Conservation (phyloP, 2,113 vertebrate species). For the Typhlomys cinereus region DNA sequence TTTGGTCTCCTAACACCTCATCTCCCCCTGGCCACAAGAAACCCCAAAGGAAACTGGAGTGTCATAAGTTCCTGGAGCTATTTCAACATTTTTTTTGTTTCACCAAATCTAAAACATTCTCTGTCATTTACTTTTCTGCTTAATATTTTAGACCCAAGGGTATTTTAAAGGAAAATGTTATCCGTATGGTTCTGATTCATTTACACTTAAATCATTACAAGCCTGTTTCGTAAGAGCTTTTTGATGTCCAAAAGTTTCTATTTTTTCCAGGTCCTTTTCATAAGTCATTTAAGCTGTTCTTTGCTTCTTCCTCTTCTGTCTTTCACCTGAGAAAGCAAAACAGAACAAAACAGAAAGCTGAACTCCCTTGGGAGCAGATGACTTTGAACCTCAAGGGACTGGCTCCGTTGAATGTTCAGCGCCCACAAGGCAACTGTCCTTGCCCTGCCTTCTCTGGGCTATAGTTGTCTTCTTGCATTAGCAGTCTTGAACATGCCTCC, state of each 20-base stretch:
- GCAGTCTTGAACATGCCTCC: not conserved
- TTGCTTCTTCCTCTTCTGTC: constrained; percentile 34
- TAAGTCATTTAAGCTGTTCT: constrained; percentile 70
- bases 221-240: constrained; percentile 77
- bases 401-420: not conserved
- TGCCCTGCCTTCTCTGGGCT: not conserved
- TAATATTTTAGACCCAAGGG: constrained; percentile 69
- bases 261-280: constrained; percentile 63
- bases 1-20: too few relatives aligned
- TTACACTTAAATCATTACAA: constrained; percentile 80
- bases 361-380: constrained; percentile 30
- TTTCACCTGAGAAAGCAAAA: constrained; percentile 32
- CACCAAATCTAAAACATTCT: constrained; percentile 72
- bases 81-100: constrained; percentile 46
- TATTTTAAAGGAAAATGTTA: constrained; percentile 75
- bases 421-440: not conserved
- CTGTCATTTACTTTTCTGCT: constrained; percentile 59
- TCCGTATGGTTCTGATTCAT: constrained; percentile 77
- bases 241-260: constrained; percentile 76
- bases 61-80: constrained; percentile 26
- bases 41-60: not conserved
- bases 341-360: constrained; percentile 27
- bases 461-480: not conserved
- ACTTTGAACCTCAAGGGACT: constrained; percentile 43
- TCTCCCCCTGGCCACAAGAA: not conserved